Conservation (phyloP, 2,113 vertebrate genomes). For the Pollimyrus isidori region DNA sequence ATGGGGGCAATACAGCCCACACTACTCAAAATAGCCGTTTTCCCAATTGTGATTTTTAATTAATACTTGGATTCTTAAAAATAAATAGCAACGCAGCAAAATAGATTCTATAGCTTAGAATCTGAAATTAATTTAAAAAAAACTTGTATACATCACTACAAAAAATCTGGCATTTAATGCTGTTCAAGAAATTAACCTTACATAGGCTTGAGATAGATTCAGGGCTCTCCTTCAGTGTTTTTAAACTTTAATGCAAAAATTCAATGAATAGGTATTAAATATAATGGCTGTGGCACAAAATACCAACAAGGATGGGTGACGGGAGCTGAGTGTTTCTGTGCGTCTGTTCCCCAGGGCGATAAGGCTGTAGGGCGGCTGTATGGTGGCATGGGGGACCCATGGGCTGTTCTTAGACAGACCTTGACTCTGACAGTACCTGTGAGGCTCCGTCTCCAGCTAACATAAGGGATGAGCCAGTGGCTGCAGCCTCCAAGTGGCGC, state of each 20-base stretch:
- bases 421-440: background rate
- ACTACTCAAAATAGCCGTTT: constrained; percentile 45
- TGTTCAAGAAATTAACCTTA: background rate
- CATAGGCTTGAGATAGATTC: background rate
- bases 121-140: background rate
- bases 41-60: background rate
- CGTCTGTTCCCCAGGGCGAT: background rate
- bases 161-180: background rate
- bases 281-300: background rate
- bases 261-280: background rate
- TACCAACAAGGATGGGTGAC: background rate
- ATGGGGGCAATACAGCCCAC: constrained; percentile 52
- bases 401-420: background rate
- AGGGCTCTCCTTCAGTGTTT: background rate
- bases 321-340: background rate
- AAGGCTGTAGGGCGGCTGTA: background rate
- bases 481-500: background rate
- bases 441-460: background rate
- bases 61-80: background rate
- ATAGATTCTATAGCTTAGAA: background rate
- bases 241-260: background rate
- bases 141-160: background rate
- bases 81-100: background rate
- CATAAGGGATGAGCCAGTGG: background rate
- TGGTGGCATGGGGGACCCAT: background rate